Percentiles rank a stretch among this genome's conserved stretches.
Evolutionary conservation across 2,113 vertebrate species (phyloP).

Genomic region (Dipodomys merriami): DNA sequence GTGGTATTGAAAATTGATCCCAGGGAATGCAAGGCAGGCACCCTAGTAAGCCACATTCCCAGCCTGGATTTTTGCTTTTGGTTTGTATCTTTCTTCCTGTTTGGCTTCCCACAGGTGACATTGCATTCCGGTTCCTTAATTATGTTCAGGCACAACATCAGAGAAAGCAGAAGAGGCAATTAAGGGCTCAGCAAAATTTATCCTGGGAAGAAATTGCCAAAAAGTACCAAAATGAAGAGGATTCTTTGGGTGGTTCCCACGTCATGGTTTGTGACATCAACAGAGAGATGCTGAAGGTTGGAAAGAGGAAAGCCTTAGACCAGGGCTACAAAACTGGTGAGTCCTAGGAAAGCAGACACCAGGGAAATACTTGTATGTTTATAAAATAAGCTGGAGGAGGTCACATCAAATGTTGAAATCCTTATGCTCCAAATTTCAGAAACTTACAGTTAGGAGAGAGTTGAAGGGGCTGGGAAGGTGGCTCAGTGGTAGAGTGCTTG

Average conservation of each 20-base stretch:
- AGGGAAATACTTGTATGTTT: background rate
- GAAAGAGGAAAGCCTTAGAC: conserved; percentile 89
- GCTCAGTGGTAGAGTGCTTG: no score
- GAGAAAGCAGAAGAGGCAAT: conserved; percentile 80
- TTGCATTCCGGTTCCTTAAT: conserved; percentile 95
- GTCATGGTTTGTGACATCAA: conserved; percentile 98
- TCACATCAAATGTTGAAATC: background rate
- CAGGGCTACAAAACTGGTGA: conserved; percentile 89
- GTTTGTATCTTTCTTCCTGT: conserved; percentile 28
- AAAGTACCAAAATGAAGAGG: conserved; percentile 83
- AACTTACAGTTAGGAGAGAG: background rate
- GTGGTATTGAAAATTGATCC: no score
- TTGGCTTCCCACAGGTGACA: conserved; percentile 90
- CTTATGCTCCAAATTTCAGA: conserved; percentile 6
- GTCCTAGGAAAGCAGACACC: background rate
- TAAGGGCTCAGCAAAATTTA: conserved; percentile 87
- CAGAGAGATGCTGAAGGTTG: conserved; percentile 97
- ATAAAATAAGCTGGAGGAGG: background rate
- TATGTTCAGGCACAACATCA: conserved; percentile 87
- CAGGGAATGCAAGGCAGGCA: no score
- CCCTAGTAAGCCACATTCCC: no score
- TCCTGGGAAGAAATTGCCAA: conserved; percentile 92
- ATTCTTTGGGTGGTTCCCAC: conserved; percentile 79
- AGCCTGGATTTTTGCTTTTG: background rate
- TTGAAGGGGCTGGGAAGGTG: no score